Conservation (phyloP, 2,797 vertebrate genomes). For the Centroberyx gerrardi region DNA sequence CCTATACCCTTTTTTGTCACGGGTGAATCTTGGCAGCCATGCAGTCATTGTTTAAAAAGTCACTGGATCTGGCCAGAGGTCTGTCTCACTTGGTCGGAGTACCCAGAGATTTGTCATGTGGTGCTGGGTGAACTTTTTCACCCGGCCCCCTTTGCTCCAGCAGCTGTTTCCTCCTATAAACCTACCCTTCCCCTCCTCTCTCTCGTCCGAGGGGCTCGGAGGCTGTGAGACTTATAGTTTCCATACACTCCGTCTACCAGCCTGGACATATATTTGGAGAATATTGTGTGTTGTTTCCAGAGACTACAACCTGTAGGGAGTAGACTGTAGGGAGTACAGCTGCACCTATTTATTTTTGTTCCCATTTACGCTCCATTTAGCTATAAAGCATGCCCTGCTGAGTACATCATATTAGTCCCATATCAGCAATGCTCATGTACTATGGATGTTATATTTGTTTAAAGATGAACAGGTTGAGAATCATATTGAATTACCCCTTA, state of each 20-base stretch:
- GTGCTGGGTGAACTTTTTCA: slow-evolving; percentile 55
- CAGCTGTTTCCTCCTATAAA: slow-evolving; percentile 82
- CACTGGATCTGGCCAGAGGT: slow-evolving; percentile 47
- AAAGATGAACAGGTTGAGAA: neutral
- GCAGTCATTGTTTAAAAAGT: slow-evolving; percentile 68
- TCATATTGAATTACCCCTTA: slow-evolving; percentile 6
- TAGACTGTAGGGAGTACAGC: neutral
- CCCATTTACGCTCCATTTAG: slow-evolving; percentile 13
- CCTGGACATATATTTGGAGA: slow-evolving; percentile 13
- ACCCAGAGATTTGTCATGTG: slow-evolving; percentile 53
- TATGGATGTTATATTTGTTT: slow-evolving; percentile 24
- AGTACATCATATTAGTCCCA: neutral
- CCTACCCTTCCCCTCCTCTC: slow-evolving; percentile 11
- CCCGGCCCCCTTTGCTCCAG: slow-evolving; percentile 49
- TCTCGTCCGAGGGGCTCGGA: slow-evolving; percentile 24
- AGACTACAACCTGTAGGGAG: slow-evolving; percentile 45
- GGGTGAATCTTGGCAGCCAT: slow-evolving; percentile 51
- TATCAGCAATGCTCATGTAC: neutral
- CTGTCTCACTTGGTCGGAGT: slow-evolving; percentile 45
- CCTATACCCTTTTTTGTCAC: slow-evolving; percentile 24
- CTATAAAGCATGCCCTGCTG: slow-evolving; percentile 1
- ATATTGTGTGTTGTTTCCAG: slow-evolving; percentile 58
- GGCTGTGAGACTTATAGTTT: slow-evolving; percentile 60
- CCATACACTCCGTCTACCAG: slow-evolving; percentile 43
- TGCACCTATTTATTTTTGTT: slow-evolving; percentile 34